Conservation (phyloP, 2,113 vertebrate species). For the Cephalopterus ornatus region DNA sequence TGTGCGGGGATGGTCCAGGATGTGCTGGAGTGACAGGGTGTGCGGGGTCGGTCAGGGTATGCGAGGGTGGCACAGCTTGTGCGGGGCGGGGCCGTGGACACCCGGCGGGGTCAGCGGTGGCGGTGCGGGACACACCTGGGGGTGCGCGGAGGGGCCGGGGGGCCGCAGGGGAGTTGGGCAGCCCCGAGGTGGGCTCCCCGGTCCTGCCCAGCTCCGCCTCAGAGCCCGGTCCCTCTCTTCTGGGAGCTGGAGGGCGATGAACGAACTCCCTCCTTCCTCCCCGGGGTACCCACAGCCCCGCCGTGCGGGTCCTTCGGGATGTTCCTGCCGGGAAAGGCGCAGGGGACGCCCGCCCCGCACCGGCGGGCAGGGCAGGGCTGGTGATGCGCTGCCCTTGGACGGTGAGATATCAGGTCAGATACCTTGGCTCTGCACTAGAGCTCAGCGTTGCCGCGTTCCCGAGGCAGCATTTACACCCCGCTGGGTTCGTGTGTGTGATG, state of each 20-base stretch:
- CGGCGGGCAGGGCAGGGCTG: not conserved
- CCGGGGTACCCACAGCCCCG: not conserved
- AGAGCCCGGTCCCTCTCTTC: not conserved
- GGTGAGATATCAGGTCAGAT: not conserved
- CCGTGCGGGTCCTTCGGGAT: not conserved
- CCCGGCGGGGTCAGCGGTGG: not conserved
- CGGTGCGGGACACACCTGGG: not conserved
- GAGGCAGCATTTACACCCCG: rapidly evolving
- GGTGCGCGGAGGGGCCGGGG: not conserved
- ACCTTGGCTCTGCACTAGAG: rapidly evolving
- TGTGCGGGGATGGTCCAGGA: no score
- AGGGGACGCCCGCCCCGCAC: not conserved
- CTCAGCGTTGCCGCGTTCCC: rapidly evolving
- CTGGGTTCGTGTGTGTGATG: rapidly evolving
- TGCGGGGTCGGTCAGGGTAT: no score
- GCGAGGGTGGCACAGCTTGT: not conserved
- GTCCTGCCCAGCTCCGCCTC: not conserved
- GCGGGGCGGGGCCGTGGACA: not conserved
- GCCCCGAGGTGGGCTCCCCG: not conserved
- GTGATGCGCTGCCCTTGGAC: rapidly evolving
- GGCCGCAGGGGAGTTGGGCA: no score
- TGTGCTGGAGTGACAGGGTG: not conserved
- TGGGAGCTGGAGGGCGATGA: not conserved
- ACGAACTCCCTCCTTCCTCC: not conserved
- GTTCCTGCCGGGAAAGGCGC: not conserved